phyloP scores from a whole-genome alignment of 2,888 invertebrate species.

The Baronia brevicornis region DNA sequence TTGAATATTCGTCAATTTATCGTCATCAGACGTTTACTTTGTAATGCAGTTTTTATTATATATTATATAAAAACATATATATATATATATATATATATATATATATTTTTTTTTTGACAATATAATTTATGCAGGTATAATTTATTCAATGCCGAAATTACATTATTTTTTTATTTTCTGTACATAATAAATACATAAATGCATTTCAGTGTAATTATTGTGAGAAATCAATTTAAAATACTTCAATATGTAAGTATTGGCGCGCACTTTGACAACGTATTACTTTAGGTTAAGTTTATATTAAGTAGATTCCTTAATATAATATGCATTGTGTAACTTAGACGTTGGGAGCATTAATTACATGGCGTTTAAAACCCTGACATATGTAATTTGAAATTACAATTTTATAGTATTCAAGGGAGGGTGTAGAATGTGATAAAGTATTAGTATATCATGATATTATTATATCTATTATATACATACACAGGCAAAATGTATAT shows the following conservation, averaged over 20 bases:
- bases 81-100: too few species aligned
- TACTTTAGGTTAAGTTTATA: constrained; percentile 35
- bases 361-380: constrained; percentile 25
- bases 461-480: constrained; percentile 2
- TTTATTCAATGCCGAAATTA: too few species aligned
- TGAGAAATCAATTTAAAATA: constrained; percentile 21
- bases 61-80: not conserved
- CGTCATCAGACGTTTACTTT: too few species aligned
- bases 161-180: too few species aligned
- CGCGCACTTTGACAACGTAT: constrained; percentile 28
- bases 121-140: too few species aligned
- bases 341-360: constrained; percentile 45
- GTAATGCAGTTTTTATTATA: constrained; percentile 3
- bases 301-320: constrained; percentile 36
- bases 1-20: too few species aligned
- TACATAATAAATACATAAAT: too few species aligned
- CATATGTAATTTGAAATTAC: constrained; percentile 28
- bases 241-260: constrained; percentile 18
- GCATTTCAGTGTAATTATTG: not conserved
- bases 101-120: too few species aligned
- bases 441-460: constrained; percentile 14
- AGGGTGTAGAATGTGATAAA: constrained; percentile 15
- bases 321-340: constrained; percentile 38
- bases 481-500: not conserved
- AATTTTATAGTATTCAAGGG: constrained; percentile 28